phyloP scores from a whole-genome alignment of 2,113 vertebrate genomes.

The Melierax canorus region DNA sequence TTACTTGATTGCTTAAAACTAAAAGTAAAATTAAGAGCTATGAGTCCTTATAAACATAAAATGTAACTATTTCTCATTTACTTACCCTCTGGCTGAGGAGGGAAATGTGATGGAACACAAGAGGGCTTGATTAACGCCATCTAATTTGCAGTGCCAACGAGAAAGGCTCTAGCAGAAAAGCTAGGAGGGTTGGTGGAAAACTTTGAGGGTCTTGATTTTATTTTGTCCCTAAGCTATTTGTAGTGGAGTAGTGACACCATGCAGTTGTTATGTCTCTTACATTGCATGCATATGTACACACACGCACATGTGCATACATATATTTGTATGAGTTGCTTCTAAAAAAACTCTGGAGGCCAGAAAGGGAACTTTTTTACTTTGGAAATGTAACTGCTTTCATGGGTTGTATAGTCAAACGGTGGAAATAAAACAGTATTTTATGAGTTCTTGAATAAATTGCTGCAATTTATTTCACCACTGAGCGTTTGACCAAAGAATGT shows the following conservation, averaged over 20 bases:
- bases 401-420: background rate
- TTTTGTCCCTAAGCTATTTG: background rate
- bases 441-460: background rate
- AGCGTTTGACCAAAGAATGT: background rate
- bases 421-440: background rate
- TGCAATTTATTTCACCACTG: background rate
- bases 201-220: background rate
- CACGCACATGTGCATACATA: accelerated
- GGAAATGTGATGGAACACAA: background rate
- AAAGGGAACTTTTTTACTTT: background rate
- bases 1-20: conserved; percentile 2
- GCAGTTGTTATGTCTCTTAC: background rate
- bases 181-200: background rate
- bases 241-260: background rate
- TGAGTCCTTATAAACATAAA: background rate
- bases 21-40: background rate
- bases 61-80: background rate
- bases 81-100: background rate
- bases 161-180: background rate
- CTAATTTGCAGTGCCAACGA: background rate
- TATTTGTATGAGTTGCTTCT: background rate
- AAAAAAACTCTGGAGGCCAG: background rate
- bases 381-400: background rate
- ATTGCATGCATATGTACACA: accelerated
- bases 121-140: background rate